Evolutionary conservation across 1,140 invertebrate genomes (phyloP).

Genomic region (Heliothis virescens): DNA sequence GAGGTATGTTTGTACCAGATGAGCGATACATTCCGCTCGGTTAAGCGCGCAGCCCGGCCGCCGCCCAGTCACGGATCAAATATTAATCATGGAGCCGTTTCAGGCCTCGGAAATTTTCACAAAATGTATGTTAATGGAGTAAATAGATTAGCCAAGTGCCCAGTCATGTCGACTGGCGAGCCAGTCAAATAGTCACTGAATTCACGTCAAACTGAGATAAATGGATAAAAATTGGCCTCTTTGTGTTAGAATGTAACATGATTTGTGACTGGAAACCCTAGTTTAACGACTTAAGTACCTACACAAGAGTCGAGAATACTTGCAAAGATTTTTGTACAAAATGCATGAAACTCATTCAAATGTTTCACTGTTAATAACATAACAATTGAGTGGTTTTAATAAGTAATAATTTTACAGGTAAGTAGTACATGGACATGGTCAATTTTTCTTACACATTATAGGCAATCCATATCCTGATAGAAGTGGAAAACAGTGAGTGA

Average conservation of each 20-base stretch:
- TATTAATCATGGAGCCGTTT: constrained; percentile 73
- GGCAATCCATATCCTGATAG: neutral
- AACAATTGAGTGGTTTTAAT: no score
- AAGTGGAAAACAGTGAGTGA: neutral
- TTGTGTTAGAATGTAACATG: neutral
- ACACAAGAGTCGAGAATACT: no score
- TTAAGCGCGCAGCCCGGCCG: constrained; percentile 42
- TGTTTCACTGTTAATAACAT: no score
- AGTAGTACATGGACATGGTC: no score
- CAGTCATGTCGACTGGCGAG: constrained; percentile 52
- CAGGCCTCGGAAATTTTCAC: constrained; percentile 63
- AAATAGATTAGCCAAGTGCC: constrained; percentile 64
- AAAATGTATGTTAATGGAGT: constrained; percentile 74
- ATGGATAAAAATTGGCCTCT: constrained; percentile 32
- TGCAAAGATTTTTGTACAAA: no score
- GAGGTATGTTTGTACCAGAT: constrained; percentile 33
- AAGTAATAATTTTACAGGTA: no score
- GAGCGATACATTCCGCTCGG: constrained; percentile 56
- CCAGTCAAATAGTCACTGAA: constrained; percentile 48
- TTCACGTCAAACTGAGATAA: constrained; percentile 24
- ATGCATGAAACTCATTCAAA: no score
- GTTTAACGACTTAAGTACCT: no score
- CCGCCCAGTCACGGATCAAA: constrained; percentile 67
- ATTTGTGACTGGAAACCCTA: neutral
- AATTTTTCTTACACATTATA: no score